A percentile compares a stretch with the other conserved stretches of the same genome.
These are phyloP conservation scores for Cnemophilus loriae DNA, from an alignment of 2,113 vertebrate genomes.

Conservation along the genomic window DNA sequence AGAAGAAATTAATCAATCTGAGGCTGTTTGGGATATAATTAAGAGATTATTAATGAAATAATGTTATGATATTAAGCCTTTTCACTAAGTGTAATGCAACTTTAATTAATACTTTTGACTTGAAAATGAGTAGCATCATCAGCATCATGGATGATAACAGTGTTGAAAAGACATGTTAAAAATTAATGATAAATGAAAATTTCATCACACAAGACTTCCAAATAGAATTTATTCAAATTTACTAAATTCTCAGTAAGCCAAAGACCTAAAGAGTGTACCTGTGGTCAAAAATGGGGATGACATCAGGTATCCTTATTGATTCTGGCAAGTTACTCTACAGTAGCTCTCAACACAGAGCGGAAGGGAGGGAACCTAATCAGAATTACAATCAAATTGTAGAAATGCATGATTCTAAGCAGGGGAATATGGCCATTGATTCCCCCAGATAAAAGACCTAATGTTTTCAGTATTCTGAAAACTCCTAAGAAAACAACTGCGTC, in stretches of 20 bases:
- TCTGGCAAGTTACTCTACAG: background rate
- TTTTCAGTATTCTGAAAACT: background rate
- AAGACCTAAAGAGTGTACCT: background rate
- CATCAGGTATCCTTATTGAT: background rate
- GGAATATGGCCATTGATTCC: background rate
- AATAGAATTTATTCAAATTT: background rate
- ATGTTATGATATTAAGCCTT: background rate
- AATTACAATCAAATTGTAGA: background rate
- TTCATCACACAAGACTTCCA: background rate
- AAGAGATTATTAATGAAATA: background rate
- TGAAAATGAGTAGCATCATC: background rate
- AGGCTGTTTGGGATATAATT: background rate
- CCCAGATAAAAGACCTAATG: background rate
- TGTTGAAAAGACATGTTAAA: background rate
- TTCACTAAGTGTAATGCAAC: background rate
- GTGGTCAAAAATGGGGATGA: background rate
- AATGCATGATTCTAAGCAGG: background rate
- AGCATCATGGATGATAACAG: background rate
- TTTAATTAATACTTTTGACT: background rate
- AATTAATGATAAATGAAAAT: background rate
- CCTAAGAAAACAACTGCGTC: background rate
- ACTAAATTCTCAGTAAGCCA: background rate
- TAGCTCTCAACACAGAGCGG: background rate
- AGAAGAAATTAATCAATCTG: background rate
- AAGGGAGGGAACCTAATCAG: background rate